Base-by-base conservation (phyloP, 1,140 invertebrate species). In the Coelopa frigida region DNA sequence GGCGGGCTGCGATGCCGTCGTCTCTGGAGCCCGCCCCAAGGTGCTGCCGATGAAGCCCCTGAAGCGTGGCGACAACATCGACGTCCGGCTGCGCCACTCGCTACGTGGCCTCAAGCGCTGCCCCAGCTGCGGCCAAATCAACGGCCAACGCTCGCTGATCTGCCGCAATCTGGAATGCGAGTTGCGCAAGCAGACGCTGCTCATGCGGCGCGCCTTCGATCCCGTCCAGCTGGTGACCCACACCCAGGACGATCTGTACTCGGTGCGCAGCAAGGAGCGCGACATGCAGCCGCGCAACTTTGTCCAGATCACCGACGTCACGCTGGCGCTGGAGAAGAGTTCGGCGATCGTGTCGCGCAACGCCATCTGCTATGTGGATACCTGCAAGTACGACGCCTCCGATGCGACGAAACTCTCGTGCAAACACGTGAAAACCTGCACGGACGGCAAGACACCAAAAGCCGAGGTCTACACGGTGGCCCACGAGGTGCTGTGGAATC, bases 401-500 rank as follows among this genome's bases (percentile, higher is more conserved):
- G 50, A n/a, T 5, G 26, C 46, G 36, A 20, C 23, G 32, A 54
- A 6, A n/a, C 5, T n/a, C 10, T 7, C 15, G 2, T 66, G 62
- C 33, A 41, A 40, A 11, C 62, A 66, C 27, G 55, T 62, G 4
- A 62, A 66, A 15, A 57, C 60, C 2, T 68, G 65, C 18, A 43
- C 41, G 23, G 6, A 18, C 48, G 17, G 50, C 39, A 6, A 18
- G 42, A 0, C 56, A n/a, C 51, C 53, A 0, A 49, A 44, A 17
- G 64, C 61, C 1, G 45, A 59, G 40, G 56, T 53, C 0, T 64
- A 56, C 21, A 48, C 29, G 0, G 51, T 68, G 14, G 50, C 58
- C 1, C 52, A 54, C 0, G 61, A 65, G 18, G 61, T 65, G 10
- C 50, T 68, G 1, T 68, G 58, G 57, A 63, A 64, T 31, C 40